Evolutionary conservation across 23 tunicate genomes (phyloP).

Genomic region (Corella eumyota): DNA sequence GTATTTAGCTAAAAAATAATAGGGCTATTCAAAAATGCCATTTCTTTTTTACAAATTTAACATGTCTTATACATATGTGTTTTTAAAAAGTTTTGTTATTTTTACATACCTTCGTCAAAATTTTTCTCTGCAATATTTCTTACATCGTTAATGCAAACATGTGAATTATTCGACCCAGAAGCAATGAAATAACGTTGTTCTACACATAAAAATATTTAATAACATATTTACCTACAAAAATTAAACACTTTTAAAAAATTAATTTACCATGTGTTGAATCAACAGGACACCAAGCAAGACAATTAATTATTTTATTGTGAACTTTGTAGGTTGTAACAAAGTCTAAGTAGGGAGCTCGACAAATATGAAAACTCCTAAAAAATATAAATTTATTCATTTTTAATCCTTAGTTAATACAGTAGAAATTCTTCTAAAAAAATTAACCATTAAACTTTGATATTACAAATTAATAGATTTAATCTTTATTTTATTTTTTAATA

Average conservation of each 20-base stretch:
- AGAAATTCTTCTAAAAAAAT: too few species aligned
- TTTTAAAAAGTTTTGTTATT: too few species aligned
- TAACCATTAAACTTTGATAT: not conserved
- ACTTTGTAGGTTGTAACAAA: conserved; percentile 34
- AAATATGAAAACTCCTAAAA: conserved; percentile 45
- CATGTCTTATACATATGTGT: too few species aligned
- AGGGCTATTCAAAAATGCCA: too few species aligned
- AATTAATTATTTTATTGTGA: conserved; percentile 67
- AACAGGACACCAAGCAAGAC: conserved; percentile 35
- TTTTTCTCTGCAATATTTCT: not conserved
- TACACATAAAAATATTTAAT: not conserved
- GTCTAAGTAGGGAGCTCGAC: conserved; percentile 32
- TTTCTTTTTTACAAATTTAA: too few species aligned
- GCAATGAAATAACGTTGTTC: conserved; percentile 18
- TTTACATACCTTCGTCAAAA: too few species aligned
- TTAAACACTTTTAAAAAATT: too few species aligned
- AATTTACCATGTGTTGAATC: too few species aligned
- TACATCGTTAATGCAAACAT: conserved; percentile 20
- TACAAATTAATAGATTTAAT: not conserved
- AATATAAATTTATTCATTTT: not conserved
- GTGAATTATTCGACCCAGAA: conserved; percentile 30
- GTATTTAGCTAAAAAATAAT: too few species aligned
- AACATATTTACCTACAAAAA: too few species aligned
- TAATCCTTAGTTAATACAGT: too few species aligned
- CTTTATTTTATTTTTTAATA: not conserved